These are phyloP conservation scores for Scopus umbretta DNA, from an alignment of 2,113 vertebrate genomes.

Conservation along the genomic window DNA sequence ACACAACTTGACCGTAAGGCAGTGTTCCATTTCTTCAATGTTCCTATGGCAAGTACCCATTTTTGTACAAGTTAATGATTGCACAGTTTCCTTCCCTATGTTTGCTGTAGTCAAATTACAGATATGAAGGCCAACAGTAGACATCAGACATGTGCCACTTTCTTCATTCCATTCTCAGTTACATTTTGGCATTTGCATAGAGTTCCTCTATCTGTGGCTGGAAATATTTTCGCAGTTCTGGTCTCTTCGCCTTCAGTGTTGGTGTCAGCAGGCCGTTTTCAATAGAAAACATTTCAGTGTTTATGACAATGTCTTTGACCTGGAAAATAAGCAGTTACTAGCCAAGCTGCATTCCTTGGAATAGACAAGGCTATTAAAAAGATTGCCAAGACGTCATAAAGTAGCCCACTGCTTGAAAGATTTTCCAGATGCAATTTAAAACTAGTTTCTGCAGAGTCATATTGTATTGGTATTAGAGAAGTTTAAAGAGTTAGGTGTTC, in stretches of 20 bases:
- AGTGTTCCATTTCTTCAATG: slow-evolving; percentile 68
- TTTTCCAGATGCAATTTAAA: not conserved
- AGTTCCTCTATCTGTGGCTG: slow-evolving; percentile 86
- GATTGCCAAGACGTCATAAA: not conserved
- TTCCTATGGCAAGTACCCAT: slow-evolving; percentile 73
- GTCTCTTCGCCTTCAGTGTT: slow-evolving; percentile 91
- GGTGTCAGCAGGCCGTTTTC: slow-evolving; percentile 94
- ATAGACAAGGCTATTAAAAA: not conserved
- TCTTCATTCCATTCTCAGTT: slow-evolving; percentile 19
- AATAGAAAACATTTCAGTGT: slow-evolving; percentile 86
- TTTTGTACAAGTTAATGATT: slow-evolving; percentile 55
- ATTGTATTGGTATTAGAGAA: not conserved
- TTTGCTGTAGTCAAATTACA: slow-evolving; percentile 63
- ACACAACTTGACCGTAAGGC: slow-evolving; percentile 72
- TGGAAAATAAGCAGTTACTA: slow-evolving; percentile 55
- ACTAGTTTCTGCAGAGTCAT: not conserved
- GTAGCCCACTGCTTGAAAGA: not conserved
- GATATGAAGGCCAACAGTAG: slow-evolving; percentile 58
- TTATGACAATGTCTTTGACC: slow-evolving; percentile 85
- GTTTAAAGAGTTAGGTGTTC: not conserved
- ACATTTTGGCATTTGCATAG: slow-evolving; percentile 88
- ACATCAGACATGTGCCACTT: not conserved
- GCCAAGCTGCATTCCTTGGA: not conserved
- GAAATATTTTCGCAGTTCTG: slow-evolving; percentile 83
- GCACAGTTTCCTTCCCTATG: slow-evolving; percentile 64